Evolutionary conservation across 2,113 vertebrate species (phyloP), one percentile per base, ranked within the genome.

Genomic region (Nothobranchius furzeri): DNA sequence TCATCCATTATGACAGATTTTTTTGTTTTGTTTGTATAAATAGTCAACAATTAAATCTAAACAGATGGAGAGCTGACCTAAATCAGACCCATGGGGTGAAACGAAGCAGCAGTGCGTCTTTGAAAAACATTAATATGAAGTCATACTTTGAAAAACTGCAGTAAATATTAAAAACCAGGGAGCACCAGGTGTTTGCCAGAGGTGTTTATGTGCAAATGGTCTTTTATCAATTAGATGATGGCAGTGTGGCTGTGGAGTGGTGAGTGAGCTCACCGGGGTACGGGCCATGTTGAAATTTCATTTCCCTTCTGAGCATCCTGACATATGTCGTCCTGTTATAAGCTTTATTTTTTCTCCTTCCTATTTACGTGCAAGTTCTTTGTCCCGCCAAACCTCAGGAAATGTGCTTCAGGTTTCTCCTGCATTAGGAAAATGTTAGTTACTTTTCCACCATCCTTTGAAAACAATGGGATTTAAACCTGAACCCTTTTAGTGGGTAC

Each of bases 31-130:
- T 70, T 86, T 88, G 87, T 60, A 82, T 76, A 71, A 78, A 50
- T 15, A 52, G 65, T 84, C 76, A 81, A 72, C 30, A 76, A 77
- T 55, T 81, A 75, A 90, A 79, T 87, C 79, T 72, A 83, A 89
- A 77, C 85, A 91, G 86, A 76, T 68, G 66, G 71, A 78, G 53
- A 71, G 59, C 48, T 78, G 76, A 69, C 45, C 57, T 62, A 65
- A 79, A 74, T 79, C 45, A 15, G 55, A 76, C 20, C 20, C 20
- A 20, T 20, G 20, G 20, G 68, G 49, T 35, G 42, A 72, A 58
- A 70, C 70, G 56, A 84, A 69, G 56, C 64, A 40, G 52, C 15
- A 45, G 61, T 52, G 63, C 63, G 54, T 69, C 47, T 65, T 62
- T 79, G 79, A 70, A 75, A 83, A 73, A 53, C 53, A 70, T 76